These are phyloP conservation scores for Numida meleagris DNA, from an alignment of 2,113 vertebrate species.

Conservation along the genomic window DNA sequence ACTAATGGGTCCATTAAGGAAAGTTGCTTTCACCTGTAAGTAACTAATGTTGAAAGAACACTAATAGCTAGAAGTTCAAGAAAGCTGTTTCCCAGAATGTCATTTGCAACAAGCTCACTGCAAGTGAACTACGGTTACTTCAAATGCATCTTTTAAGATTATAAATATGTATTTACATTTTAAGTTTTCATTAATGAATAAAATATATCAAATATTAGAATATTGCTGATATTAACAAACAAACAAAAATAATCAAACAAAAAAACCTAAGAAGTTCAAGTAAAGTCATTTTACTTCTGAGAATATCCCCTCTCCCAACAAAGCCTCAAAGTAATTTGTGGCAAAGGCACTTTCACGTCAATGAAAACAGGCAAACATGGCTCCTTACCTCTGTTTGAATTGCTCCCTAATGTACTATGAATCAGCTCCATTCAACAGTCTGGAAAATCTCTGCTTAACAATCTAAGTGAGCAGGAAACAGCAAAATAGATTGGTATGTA, in stretches of 20 bases:
- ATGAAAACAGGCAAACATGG: neutral
- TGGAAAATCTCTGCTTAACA: constrained; percentile 12
- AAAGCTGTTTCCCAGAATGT: neutral
- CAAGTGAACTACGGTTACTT: neutral
- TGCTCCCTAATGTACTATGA: constrained; percentile 27
- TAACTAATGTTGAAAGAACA: neutral
- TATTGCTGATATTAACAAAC: neutral
- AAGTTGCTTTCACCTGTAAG: neutral
- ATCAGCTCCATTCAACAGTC: neutral
- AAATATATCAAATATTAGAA: neutral
- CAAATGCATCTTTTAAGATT: neutral
- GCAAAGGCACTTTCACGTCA: neutral
- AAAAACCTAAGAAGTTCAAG: neutral
- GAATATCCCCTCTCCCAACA: constrained; percentile 3
- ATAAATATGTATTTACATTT: neutral
- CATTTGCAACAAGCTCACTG: neutral
- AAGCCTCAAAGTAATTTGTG: neutral
- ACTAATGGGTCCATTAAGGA: neutral
- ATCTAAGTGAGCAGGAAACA: neutral
- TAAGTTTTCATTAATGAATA: neutral
- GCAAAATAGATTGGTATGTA: neutral
- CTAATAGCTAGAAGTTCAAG: neutral
- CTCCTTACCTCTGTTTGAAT: constrained; percentile 31
- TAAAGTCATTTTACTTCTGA: neutral
- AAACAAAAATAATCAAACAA: neutral